A percentile compares a stretch with the other conserved stretches of the same genome.
These are phyloP conservation scores for Potamilus streckersoni DNA, from an alignment of 1,140 invertebrate species.

Conservation along the genomic window DNA sequence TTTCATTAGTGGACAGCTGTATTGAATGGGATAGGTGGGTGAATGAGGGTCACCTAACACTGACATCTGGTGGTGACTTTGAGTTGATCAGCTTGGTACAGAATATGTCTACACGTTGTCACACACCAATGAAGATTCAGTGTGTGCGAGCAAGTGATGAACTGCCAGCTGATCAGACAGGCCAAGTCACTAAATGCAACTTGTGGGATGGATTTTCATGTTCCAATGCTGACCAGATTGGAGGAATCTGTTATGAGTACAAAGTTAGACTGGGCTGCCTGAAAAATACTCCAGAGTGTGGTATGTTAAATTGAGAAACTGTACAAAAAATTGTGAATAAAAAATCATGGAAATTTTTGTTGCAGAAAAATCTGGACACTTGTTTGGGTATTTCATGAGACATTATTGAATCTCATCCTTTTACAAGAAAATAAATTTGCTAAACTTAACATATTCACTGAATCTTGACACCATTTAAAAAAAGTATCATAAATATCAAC, in stretches of 20 bases:
- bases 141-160: conserved; percentile 46
- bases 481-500: no score
- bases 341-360: no score
- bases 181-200: conserved; percentile 79
- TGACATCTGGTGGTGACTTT: conserved; percentile 34
- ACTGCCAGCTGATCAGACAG: conserved; percentile 27
- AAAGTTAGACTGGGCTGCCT: conserved; percentile 59
- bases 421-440: no score
- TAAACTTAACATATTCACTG: no score
- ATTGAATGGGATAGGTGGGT: conserved; percentile 49
- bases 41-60: conserved; percentile 34
- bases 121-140: conserved; percentile 48
- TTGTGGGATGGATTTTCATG: conserved; percentile 80
- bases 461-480: no score
- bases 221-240: conserved; percentile 46
- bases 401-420: no score
- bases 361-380: no score
- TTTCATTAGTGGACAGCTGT: conserved; percentile 30
- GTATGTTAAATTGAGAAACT: conserved; percentile 27
- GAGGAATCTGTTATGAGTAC: conserved; percentile 54
- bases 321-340: no score
- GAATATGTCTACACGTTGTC: conserved; percentile 27
- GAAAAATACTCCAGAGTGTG: conserved; percentile 40
- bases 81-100: conserved; percentile 32
- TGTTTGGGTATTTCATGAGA: no score